These are phyloP conservation scores for Dasypogon diadema DNA, from an alignment of 2,888 invertebrate genomes.

Conservation along the genomic window DNA sequence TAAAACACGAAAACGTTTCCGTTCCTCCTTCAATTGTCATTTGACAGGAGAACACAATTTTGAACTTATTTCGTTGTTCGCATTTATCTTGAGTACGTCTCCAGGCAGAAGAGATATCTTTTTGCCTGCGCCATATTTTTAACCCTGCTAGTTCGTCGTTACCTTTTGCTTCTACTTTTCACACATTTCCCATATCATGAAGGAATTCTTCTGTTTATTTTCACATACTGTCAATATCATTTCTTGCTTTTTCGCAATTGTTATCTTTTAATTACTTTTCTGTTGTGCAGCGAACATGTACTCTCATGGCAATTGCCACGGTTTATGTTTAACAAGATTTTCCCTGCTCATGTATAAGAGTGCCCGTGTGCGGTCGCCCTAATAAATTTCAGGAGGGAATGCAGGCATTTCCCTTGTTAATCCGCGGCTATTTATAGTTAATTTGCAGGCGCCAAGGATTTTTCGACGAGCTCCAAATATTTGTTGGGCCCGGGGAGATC, in stretches of 20 bases:
- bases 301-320: not conserved
- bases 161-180: not conserved
- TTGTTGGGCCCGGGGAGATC: not conserved
- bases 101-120: constrained; percentile 12
- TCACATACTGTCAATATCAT: constrained; percentile 14
- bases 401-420: not conserved
- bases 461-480: not conserved
- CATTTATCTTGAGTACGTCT: constrained; percentile 20
- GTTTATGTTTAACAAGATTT: not conserved
- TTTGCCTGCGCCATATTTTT: constrained; percentile 29
- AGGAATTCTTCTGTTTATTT: constrained; percentile 11
- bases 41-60: constrained; percentile 29
- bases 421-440: no score
- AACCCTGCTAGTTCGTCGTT: not conserved
- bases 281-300: not conserved
- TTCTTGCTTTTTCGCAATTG: not conserved
- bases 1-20: not conserved
- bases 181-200: constrained; percentile 18
- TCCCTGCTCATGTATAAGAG: not conserved
- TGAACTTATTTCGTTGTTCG: constrained; percentile 30
- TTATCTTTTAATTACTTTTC: not conserved
- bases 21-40: constrained; percentile 19
- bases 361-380: not conserved
- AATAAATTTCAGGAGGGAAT: not conserved
- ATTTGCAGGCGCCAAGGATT: no score